Base-by-base conservation (phyloP, 1,140 invertebrate species). In the Papilio glaucus region DNA sequence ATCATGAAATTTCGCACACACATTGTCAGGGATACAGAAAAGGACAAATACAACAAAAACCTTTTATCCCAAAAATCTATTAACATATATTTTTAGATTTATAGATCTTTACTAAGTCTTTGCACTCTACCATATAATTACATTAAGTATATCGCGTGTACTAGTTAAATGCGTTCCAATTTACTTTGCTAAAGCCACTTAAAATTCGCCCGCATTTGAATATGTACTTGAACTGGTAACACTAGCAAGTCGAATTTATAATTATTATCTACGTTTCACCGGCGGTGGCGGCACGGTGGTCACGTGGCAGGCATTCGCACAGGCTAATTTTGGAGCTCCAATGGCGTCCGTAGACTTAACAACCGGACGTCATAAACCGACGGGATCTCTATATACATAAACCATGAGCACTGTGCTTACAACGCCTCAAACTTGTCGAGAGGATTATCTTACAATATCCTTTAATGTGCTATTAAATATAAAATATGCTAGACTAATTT, bases 361-460 rank as follows among this genome's bases (percentile, higher is more conserved):
- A 74, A 83, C 84, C 85, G 87, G 88, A 89, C 80, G 88, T 80
- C 77, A 81, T 86, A 84, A 85, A 87, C 75, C 65, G 75, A 77
- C 80, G 81, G 81, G 82, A 84, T 82, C 72, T 75, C 61, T 76
- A 71, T 78, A 78, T 69, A 79, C 72, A 71, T 63, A 37, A 53
- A 65, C 33, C 71, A 74, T 69, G 61, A 73, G 53, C 69, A 75
- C 72, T 60, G n/a, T n/a, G 10, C 21, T 72, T 57, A 71, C 69
- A 71, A 33, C 13, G 60, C 24, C 67, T 49, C 45, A 53, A 69
- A 69, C 2, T 26, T 69, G 24, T 45, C 13, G 15, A 26, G 42
- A 38, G 3, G 7, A 21, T 65, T 18, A 39, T 65, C 10, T 65
- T 65, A 65, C 62, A 41, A 39, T 38, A 39, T 63, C 18, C 21